These are phyloP conservation scores for Agrochola lota DNA, from an alignment of 2,888 invertebrate genomes.

Conservation along the genomic window DNA sequence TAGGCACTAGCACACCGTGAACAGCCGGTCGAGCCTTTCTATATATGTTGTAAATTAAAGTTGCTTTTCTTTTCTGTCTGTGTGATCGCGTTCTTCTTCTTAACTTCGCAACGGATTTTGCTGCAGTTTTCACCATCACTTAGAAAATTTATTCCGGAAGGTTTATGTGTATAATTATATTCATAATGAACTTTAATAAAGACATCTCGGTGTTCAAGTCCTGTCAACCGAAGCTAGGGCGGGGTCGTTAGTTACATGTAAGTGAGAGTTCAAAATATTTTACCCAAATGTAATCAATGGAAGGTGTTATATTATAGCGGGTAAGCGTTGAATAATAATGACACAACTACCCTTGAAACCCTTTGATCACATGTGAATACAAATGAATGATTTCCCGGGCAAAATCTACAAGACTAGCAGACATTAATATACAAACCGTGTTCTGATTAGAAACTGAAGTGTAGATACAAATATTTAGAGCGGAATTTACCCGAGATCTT, in stretches of 20 bases:
- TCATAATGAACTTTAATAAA: not conserved
- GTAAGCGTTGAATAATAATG: constrained; percentile 61
- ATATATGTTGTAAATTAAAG: no score
- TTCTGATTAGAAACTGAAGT: constrained; percentile 35
- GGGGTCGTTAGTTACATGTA: not conserved
- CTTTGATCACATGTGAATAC: constrained; percentile 60
- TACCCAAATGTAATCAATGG: constrained; percentile 42
- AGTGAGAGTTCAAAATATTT: constrained; percentile 6
- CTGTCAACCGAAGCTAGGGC: not conserved
- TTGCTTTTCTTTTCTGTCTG: no score
- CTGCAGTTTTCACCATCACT: no score
- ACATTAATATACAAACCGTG: constrained; percentile 33
- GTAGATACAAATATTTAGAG: constrained; percentile 5
- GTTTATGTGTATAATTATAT: not conserved
- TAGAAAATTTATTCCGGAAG: no score
- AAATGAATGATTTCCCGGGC: constrained; percentile 57
- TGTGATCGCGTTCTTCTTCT: no score
- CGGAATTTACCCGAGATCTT: not conserved
- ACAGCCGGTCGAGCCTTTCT: no score
- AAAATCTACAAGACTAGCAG: constrained; percentile 29
- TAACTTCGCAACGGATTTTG: no score
- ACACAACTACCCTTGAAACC: constrained; percentile 28
- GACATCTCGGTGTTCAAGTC: not conserved
- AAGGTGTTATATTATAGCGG: constrained; percentile 47
- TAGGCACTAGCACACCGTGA: no score